Base-by-base conservation (phyloP, 2,888 invertebrate genomes). In the Toxonevra muliebris region DNA sequence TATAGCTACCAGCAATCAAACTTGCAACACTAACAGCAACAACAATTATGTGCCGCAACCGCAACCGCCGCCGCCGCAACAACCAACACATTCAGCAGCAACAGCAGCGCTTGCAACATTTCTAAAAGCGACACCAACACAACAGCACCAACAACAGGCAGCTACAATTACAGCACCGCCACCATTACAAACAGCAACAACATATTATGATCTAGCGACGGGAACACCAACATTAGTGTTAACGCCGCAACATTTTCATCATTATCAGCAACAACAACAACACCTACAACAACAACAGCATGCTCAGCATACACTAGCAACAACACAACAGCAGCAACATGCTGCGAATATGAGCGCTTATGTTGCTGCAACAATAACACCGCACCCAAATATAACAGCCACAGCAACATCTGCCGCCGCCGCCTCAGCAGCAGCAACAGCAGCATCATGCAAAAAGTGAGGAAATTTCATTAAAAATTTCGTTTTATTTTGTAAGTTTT, bases 241-340 rank as follows among this genome's bases (percentile, higher is more conserved):
- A 30, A 7, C 30, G 30, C 30, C 30, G 30, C 30, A 30, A 30
- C 30, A 30, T 30, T 30, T 30, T 7, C 30, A 30, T 30, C 30
- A 30, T 30, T 30, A 30, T 30, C 30, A 30, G 1, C 62, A 55
- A 13, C 63, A 19, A 2, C 63, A 15, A 55, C 63, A 42, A 30
- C 80, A 52, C 74, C 78, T 42, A 71, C 73, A 55, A 77, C 75
- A 79, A 43, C 64, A 53, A 61, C 75, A 79, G 50, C 64, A 53
- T 55, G 3, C 10, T 15, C 40, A 59, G 12, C 41, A 57, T 15
- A 40, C 57, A 30, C 13, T 1, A 4, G 19, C n/a, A 57, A 57
- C 57, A 30, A 45, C 42, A 50, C 52, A 57, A 12, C 20, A 59
- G 42, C 41, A 30, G 53, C 52, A 40, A 53, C 61, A 61, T 61